Percentiles rank a stretch among this genome's conserved stretches.
Evolutionary conservation across 2,797 vertebrate species (phyloP).

Genomic region (Triplophysa bombifrons): DNA sequence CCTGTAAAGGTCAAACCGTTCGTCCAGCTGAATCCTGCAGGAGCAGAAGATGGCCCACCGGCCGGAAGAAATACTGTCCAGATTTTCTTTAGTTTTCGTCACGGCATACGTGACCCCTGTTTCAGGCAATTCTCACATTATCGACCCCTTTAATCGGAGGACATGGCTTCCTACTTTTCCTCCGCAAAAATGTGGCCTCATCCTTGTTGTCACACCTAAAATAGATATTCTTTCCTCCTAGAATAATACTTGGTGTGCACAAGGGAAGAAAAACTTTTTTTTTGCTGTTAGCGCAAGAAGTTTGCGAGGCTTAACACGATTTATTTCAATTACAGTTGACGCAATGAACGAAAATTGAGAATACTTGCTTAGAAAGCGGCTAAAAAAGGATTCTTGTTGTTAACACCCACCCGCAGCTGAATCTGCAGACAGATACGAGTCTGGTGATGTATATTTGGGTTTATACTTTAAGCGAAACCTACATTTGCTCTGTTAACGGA

Average conservation of each 20-base stretch:
- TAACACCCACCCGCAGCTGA: slow-evolving; percentile 16
- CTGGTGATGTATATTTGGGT: not conserved
- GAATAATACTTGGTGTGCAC: not conserved
- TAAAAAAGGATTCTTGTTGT: slow-evolving; percentile 1
- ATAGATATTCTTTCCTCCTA: slow-evolving; percentile 33
- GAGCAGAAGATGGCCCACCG: not conserved
- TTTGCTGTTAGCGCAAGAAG: not conserved
- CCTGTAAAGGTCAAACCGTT: slow-evolving; percentile 30
- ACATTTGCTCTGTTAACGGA: not conserved
- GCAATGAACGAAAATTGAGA: slow-evolving; percentile 35
- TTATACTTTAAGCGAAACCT: slow-evolving; percentile 5
- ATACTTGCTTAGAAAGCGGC: not conserved
- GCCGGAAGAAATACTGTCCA: not conserved
- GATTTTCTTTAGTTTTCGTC: not conserved
- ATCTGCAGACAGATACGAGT: slow-evolving; percentile 16
- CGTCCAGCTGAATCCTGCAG: slow-evolving; percentile 2
- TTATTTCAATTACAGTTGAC: slow-evolving; percentile 34
- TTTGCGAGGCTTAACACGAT: slow-evolving; percentile 19
- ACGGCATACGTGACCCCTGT: slow-evolving; percentile 11
- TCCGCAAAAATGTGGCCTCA: not conserved
- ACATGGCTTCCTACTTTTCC: slow-evolving; percentile 26
- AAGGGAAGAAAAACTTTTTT: slow-evolving; percentile 11
- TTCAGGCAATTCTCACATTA: slow-evolving; percentile 14
- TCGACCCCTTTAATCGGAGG: slow-evolving; percentile 7
- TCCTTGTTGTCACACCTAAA: slow-evolving; percentile 18